Evolutionary conservation across 2,888 invertebrate genomes (phyloP).

Genomic region (Idaea straminata): DNA sequence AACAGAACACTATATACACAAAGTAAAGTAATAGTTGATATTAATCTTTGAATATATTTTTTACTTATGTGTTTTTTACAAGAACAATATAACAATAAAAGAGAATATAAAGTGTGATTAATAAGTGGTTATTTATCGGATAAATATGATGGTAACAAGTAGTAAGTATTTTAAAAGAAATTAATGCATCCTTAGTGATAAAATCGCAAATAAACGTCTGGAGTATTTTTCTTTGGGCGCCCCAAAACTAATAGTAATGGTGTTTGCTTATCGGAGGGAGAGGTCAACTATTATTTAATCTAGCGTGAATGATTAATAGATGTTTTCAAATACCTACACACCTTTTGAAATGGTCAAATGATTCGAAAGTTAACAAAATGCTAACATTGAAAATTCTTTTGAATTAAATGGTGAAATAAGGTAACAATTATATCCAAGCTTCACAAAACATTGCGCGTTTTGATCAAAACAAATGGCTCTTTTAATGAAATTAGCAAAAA

Average conservation of each 20-base stretch:
- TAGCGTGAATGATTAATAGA: constrained; percentile 76
- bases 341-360: background rate
- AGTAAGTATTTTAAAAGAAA: background rate
- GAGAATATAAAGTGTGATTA: background rate
- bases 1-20: too few species aligned
- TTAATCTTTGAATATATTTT: too few species aligned
- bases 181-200: background rate
- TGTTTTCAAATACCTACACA: constrained; percentile 53
- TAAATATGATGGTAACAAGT: background rate
- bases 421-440: constrained; percentile 30
- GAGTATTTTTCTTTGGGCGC: constrained; percentile 51
- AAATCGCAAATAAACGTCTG: constrained; percentile 31
- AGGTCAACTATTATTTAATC: constrained; percentile 78
- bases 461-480: constrained; percentile 64
- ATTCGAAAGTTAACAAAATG: background rate
- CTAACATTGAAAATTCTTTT: constrained; percentile 2
- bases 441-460: constrained; percentile 49
- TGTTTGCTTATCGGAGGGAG: constrained; percentile 67
- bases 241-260: constrained; percentile 66
- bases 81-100: background rate
- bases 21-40: too few species aligned
- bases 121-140: background rate
- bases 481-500: constrained; percentile 66
- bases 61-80: background rate
- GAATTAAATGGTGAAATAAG: background rate